Evolutionary conservation across 2,888 invertebrate species (phyloP).

Genomic region (Dolichomitus sp.): DNA sequence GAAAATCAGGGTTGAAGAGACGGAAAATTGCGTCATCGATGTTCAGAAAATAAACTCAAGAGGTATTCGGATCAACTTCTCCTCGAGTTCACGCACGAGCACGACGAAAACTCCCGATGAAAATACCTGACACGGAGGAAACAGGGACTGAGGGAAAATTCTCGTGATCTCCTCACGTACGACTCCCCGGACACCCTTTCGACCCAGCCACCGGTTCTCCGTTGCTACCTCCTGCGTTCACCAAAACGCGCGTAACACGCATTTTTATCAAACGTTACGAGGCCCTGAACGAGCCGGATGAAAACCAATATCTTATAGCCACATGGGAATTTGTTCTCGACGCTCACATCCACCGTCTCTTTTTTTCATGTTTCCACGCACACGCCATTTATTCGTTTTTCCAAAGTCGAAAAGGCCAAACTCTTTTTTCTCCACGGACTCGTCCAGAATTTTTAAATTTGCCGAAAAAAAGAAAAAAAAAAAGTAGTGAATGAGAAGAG

Average conservation of each 20-base stretch:
- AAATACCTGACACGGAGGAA: slow-evolving; percentile 53
- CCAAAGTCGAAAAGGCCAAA: slow-evolving; percentile 33
- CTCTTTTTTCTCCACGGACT: slow-evolving; percentile 39
- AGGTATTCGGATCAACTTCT: background rate
- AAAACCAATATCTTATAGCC: slow-evolving; percentile 86
- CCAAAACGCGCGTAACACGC: slow-evolving; percentile 84
- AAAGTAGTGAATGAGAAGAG: background rate
- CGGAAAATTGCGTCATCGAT: slow-evolving; percentile 27
- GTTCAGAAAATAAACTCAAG: background rate
- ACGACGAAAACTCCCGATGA: slow-evolving; percentile 38
- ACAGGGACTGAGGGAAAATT: slow-evolving; percentile 82
- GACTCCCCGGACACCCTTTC: slow-evolving; percentile 84
- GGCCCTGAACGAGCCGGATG: slow-evolving; percentile 85
- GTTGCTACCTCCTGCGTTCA: slow-evolving; percentile 56
- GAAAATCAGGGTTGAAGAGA: slow-evolving; percentile 30
- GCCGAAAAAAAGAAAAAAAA: slow-evolving; percentile 22
- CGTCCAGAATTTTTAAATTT: slow-evolving; percentile 55
- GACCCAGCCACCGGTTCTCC: slow-evolving; percentile 73
- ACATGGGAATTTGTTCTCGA: slow-evolving; percentile 81
- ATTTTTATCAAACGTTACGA: slow-evolving; percentile 86
- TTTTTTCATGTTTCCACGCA: slow-evolving; percentile 74
- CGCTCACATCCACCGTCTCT: slow-evolving; percentile 69
- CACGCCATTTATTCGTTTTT: slow-evolving; percentile 64
- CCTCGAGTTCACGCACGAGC: slow-evolving; percentile 20
- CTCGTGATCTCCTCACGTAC: slow-evolving; percentile 84